Evolutionary conservation across 2,888 invertebrate genomes (phyloP).

Genomic region (Lymantria dispar): DNA sequence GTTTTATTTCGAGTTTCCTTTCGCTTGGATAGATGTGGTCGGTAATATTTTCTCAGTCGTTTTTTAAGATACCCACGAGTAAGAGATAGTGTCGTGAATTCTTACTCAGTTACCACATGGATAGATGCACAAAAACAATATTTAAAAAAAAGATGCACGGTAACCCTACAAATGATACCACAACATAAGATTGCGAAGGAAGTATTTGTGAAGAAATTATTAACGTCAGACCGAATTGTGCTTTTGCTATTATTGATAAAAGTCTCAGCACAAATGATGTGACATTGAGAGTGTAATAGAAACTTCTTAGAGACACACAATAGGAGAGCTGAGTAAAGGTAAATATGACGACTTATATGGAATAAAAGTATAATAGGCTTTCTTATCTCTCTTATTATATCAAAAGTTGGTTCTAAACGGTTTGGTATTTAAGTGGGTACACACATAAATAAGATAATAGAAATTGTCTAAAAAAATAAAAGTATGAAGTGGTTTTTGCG

Average conservation of each 20-base stretch:
- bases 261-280: slow-evolving; percentile 19
- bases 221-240: slow-evolving; percentile 22
- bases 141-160: not conserved
- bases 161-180: not conserved
- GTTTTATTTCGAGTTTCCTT: too few species aligned
- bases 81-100: too few species aligned
- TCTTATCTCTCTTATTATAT: not conserved
- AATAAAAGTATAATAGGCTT: not conserved
- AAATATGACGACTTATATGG: not conserved
- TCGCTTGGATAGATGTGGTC: too few species aligned
- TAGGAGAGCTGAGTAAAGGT: slow-evolving; percentile 1
- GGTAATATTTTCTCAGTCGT: too few species aligned
- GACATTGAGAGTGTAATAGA: slow-evolving; percentile 15
- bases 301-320: not conserved
- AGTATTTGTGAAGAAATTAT: slow-evolving; percentile 32
- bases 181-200: slow-evolving; percentile 18
- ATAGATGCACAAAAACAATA: not conserved
- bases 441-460: not conserved
- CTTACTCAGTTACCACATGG: too few species aligned
- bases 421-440: not conserved
- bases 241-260: slow-evolving; percentile 27
- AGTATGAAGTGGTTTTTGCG: too few species aligned
- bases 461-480: not conserved
- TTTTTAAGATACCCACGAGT: too few species aligned
- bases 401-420: not conserved